Base-by-base conservation (phyloP, 2,797 vertebrate genomes). In the Lithobates sylvaticus region DNA sequence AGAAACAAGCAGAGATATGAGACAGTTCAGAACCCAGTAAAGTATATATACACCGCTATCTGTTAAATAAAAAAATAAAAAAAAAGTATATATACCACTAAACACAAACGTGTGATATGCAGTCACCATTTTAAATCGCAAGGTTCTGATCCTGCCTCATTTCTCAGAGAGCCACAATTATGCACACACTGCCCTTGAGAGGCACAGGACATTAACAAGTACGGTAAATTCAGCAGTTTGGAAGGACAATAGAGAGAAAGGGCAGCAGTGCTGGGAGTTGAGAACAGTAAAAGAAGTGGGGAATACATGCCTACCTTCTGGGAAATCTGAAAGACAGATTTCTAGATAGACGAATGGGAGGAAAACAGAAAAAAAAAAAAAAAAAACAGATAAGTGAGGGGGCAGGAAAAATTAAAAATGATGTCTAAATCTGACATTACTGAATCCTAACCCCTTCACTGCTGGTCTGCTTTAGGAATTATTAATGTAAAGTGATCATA, bases 311-410 rank as follows among this genome's bases (percentile, higher is more conserved):
- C 97, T 98, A 98, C 97, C 97, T 98, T 98, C 96, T 97, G 89
- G 96, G 95, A 96, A 98, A 97, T 96, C 97, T 97, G 96, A 98
- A 95, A 96, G 97, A 98, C 94, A 98, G 95, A 97, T 98, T 98
- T 98, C 97, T 98, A 98, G 93, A 98, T 97, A 96, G 95, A 95
- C 92, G 90, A 91, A 94, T 92, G 92, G 91, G 89, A 92, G 94
- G 95, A 94, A 88, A 85, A 68, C 74, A 69, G 42, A 64, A 54
- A 72, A 65, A 47, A 67, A 65, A 77, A 77, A 18, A 78, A 34
- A 61, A 78, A 78, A 27, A 34, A 78, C 50, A 75, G 81, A 73
- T 87, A 87, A 91, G 89, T 91, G 81, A 92, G 89, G 89, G 89
- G 91, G 89, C 91, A 88, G 89, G 85, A 78, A 86, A 83, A 85